These are phyloP conservation scores for Argentina silus DNA, from an alignment of 2,797 vertebrate species.

Conservation along the genomic window DNA sequence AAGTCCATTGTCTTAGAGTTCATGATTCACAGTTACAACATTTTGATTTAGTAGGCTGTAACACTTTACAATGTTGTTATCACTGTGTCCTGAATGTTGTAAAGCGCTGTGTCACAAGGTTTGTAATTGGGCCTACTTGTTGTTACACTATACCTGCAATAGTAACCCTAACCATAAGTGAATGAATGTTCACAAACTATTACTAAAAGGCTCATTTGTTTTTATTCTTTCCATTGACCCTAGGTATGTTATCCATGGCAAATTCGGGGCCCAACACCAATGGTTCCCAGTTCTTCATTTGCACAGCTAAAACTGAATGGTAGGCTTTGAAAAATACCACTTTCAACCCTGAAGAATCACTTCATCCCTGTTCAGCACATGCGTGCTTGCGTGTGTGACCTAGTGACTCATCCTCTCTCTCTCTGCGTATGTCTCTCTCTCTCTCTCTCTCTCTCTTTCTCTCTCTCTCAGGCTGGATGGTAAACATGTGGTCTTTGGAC, in stretches of 20 bases:
- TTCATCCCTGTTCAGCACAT: neutral
- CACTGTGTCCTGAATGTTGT: too few species aligned
- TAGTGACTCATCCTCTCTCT: neutral
- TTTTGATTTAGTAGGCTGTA: neutral
- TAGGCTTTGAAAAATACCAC: conserved; percentile 60
- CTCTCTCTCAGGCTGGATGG: conserved; percentile 86
- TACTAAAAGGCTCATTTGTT: conserved; percentile 18
- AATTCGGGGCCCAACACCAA: conserved; percentile 95
- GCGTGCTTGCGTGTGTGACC: neutral
- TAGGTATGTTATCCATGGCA: conserved; percentile 95
- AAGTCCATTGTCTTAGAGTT: neutral
- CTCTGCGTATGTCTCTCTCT: neutral
- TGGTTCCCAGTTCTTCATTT: conserved; percentile 96
- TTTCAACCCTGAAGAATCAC: neutral
- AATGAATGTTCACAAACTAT: neutral
- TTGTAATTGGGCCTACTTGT: too few species aligned
- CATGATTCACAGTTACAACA: neutral
- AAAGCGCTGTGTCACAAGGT: too few species aligned
- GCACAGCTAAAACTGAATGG: conserved; percentile 91
- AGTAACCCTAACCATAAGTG: neutral
- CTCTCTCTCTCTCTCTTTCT: neutral
- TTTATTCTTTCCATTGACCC: conserved; percentile 1
- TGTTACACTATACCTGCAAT: too few species aligned
- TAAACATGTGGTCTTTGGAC: conserved; percentile 94
- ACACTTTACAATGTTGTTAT: neutral